A percentile compares a stretch with the other conserved stretches of the same genome.
Evolutionary conservation across 2,888 invertebrate genomes (phyloP).

Genomic region (Synergus laeviventris): DNA sequence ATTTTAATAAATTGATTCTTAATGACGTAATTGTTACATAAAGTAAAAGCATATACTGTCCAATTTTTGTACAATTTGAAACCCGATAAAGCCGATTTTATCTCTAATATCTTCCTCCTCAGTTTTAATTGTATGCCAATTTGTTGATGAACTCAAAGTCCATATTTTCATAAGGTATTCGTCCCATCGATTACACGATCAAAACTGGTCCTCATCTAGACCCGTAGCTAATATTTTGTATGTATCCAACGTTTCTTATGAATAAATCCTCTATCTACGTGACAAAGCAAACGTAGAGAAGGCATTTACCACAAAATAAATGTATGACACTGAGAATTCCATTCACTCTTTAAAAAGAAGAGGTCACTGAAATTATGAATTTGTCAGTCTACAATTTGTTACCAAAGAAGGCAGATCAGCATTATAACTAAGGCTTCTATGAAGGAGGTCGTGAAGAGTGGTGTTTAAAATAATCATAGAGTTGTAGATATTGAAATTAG

Average conservation of each 20-base stretch:
- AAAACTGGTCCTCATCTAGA: not conserved
- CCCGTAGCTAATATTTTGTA: not conserved
- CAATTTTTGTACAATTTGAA: too few relatives aligned
- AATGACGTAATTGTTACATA: not conserved
- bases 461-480: constrained; percentile 11
- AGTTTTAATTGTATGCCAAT: not conserved
- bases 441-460: not conserved
- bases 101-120: not conserved
- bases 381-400: constrained; percentile 7
- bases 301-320: not conserved
- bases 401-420: constrained; percentile 10
- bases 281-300: not conserved
- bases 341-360: constrained; percentile 2
- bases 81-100: not conserved
- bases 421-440: constrained; percentile 21
- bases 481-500: not conserved
- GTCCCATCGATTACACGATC: not conserved
- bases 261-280: not conserved
- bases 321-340: not conserved
- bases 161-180: not conserved
- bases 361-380: constrained; percentile 31
- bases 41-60: too few relatives aligned
- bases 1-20: not conserved
- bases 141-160: not conserved
- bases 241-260: not conserved